Evolutionary conservation across 2,888 invertebrate genomes (phyloP), one percentile per base, ranked within the genome.

Genomic region (Dysmachus trigonus): DNA sequence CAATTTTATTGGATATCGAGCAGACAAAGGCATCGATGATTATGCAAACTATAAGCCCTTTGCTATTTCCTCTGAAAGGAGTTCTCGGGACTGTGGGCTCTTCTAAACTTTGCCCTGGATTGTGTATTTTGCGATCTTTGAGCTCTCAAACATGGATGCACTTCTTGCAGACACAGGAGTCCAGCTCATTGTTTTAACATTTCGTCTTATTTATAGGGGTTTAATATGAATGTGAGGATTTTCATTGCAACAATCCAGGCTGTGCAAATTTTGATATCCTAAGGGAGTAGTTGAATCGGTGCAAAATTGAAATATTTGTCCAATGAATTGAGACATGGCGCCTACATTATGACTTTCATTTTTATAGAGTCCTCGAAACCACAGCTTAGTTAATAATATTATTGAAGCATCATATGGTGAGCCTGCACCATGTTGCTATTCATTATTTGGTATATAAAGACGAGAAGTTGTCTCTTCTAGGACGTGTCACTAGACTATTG

Each of bases 1-100:
- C 30, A 82, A 33, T 62, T 82, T 82, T 53, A 82, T 82, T 82
- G 81, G 81, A 82, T 82, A 82, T 62, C 33, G 81, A 22, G 62
- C 81, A 82, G 81, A 62, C 81, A 82, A 82, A 82, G 62, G 81
- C 81, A 62, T 22, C 53, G 62, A 82, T 82, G 81, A 82, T 82
- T 82, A 82, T 82, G 81, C 81, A 82, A 82, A 82, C 81, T 53
- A 35, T 62, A 62, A 82, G 81, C 62, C 62, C 62, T 82, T 82
- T 82, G 81, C 53, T 82, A 62, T 82, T 31, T 82, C 62, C 81
- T n/a, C n/a, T n/a, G n/a, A 35, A 18, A 51, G 35, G 41, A 62
- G 81, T 35, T 13, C 10, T 47, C 38, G 62, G 81, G 62, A n/a
- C 62, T 8, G n/a, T n/a, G 53, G 31, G 30, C 10, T 53, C 33